phyloP scores from a whole-genome alignment of 2,888 invertebrate genomes.

The Allolobophora icterica region DNA sequence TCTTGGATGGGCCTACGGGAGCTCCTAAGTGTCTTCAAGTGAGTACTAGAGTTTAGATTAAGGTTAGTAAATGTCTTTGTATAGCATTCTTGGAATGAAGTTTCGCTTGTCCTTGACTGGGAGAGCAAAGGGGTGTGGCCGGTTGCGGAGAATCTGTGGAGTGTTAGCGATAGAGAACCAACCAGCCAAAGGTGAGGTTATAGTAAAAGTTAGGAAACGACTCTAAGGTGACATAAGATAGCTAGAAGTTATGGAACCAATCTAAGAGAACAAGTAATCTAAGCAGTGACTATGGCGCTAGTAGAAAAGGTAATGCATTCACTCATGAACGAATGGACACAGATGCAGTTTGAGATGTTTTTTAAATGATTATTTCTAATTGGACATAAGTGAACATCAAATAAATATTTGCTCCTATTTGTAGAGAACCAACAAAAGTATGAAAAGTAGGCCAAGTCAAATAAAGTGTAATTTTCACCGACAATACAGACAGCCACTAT shows the following conservation, averaged over 20 bases:
- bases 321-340: background rate
- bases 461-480: background rate
- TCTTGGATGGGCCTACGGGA: no score
- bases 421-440: background rate
- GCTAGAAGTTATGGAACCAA: background rate
- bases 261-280: background rate
- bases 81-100: no score
- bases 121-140: no score
- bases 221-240: background rate
- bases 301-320: background rate
- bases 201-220: background rate
- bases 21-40: no score
- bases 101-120: no score
- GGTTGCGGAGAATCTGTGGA: background rate
- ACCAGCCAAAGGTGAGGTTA: background rate
- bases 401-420: background rate
- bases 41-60: no score
- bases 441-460: background rate
- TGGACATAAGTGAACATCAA: background rate
- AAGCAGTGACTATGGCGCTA: background rate
- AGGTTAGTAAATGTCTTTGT: no score
- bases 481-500: background rate
- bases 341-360: no score
- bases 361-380: no score
- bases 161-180: background rate